phyloP scores from a whole-genome alignment of 2,113 vertebrate genomes.

The Oreochromis tanganicae region DNA sequence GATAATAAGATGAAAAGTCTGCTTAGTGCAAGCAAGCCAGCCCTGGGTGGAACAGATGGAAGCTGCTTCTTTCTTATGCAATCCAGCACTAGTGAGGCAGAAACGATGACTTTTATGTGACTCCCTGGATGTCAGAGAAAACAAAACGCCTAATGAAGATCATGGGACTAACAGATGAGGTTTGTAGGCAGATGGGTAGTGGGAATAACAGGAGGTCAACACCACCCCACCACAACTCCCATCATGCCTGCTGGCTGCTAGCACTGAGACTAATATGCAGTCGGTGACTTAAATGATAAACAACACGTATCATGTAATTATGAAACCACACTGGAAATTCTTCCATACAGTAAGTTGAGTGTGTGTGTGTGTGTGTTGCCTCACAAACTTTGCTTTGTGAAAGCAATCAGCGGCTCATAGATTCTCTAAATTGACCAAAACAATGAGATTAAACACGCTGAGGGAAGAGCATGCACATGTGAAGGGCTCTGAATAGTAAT shows the following conservation, averaged over 20 bases:
- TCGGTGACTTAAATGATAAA: background rate
- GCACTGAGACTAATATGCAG: background rate
- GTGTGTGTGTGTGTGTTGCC: background rate
- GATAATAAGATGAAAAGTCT: constrained; percentile 3
- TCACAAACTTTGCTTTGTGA: background rate
- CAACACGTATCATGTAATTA: background rate
- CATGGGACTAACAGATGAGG: background rate
- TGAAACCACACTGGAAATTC: background rate
- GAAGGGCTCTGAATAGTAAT: constrained; percentile 28
- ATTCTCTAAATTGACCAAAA: constrained; percentile 1
- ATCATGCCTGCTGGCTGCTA: background rate
- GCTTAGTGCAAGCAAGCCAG: background rate
- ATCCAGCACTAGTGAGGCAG: constrained; percentile 8
- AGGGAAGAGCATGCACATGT: background rate
- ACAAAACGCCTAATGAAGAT: constrained; percentile 12
- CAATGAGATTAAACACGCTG: background rate
- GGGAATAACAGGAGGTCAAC: background rate
- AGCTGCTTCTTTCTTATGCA: constrained; percentile 37
- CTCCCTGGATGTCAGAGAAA: constrained; percentile 4
- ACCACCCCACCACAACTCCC: background rate
- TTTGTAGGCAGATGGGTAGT: background rate
- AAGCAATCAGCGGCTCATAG: background rate
- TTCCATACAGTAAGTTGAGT: background rate
- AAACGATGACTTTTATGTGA: constrained; percentile 16
- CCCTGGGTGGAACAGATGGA: constrained; percentile 38